Percentiles rank a stretch among this genome's conserved stretches.
Evolutionary conservation across 2,888 invertebrate genomes (phyloP).

Genomic region (Catonia carolina): DNA sequence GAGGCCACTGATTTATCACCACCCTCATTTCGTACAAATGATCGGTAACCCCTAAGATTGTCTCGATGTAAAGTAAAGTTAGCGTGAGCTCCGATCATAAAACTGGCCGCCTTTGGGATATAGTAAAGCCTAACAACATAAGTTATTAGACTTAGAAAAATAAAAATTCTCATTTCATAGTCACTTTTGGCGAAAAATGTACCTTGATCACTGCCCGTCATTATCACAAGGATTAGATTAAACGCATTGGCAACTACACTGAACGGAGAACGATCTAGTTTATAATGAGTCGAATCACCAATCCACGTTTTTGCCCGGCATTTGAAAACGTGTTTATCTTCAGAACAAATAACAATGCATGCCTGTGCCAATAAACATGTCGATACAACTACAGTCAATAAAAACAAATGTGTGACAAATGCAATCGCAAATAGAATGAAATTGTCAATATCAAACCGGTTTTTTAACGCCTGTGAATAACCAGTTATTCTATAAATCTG

Average conservation of each 20-base stretch:
- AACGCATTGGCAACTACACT: no score
- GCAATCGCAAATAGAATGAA: neutral
- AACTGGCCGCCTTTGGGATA: neutral
- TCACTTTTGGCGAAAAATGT: neutral
- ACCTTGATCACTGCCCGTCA: neutral
- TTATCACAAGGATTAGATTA: neutral
- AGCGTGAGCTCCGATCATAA: neutral
- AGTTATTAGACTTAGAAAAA: neutral
- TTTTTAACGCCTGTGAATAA: neutral
- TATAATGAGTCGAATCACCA: no score
- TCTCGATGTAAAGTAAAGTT: neutral
- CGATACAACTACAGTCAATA: neutral
- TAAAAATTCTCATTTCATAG: neutral
- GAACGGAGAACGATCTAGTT: no score
- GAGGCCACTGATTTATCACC: neutral
- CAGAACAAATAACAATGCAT: neutral
- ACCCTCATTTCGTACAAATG: neutral
- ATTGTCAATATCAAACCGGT: neutral
- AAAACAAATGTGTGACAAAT: neutral
- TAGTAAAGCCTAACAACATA: neutral
- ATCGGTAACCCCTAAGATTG: neutral
- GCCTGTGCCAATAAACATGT: neutral
- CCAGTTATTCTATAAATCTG: constrained; percentile 1
- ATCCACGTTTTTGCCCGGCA: neutral
- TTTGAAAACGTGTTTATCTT: neutral